phyloP scores from a whole-genome alignment of 1,140 invertebrate species.

The Drosophila ananassae region DNA sequence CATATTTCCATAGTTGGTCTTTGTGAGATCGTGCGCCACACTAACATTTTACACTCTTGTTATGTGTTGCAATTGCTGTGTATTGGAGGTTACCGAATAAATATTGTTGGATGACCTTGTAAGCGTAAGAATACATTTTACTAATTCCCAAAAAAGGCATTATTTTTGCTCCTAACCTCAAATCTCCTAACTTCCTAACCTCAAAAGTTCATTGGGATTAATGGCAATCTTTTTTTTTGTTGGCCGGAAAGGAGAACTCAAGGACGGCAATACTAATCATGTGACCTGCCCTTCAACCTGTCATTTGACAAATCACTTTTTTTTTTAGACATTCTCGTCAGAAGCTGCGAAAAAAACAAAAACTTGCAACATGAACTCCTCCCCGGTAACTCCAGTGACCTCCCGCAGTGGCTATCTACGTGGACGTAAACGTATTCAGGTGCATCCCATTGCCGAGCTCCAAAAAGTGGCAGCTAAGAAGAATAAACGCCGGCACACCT shows the following conservation, averaged over 20 bases:
- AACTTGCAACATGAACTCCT: neutral
- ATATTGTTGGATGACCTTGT: neutral
- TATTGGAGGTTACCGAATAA: constrained; percentile 6
- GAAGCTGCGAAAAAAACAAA: neutral
- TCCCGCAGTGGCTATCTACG: neutral
- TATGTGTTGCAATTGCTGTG: constrained; percentile 11
- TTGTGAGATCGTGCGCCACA: constrained; percentile 4
- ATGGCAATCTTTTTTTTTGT: no score
- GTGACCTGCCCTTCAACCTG: no score
- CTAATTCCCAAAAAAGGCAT: neutral
- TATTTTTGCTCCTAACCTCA: no score
- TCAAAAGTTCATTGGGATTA: neutral
- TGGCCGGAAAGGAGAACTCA: no score
- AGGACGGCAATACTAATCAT: neutral
- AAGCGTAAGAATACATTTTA: neutral
- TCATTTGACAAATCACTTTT: no score
- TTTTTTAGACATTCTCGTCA: no score
- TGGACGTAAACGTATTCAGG: neutral
- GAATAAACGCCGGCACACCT: neutral
- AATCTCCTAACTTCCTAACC: neutral
- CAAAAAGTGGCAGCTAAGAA: neutral
- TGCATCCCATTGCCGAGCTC: neutral
- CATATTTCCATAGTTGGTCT: constrained; percentile 13
- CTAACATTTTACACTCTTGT: neutral
- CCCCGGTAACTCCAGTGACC: neutral